Conservation (phyloP, 2,113 vertebrate genomes). For the Hirundichthys speculiger region DNA sequence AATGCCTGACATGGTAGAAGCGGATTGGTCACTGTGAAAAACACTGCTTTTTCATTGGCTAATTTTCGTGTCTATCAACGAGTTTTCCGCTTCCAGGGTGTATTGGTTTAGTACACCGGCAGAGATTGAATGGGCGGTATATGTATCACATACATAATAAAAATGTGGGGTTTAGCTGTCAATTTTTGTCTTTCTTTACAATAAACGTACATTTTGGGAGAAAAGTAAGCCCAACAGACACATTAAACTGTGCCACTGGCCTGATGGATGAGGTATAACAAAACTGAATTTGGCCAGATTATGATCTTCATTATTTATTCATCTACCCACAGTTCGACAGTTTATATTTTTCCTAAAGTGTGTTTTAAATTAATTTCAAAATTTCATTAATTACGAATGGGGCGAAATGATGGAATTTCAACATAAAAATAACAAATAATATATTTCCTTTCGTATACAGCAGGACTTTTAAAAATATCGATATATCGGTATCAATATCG, state of each 20-base stretch:
- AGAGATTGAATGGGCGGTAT: not conserved
- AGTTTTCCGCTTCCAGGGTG: not conserved
- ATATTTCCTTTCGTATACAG: too few species aligned
- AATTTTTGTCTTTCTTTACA: not conserved
- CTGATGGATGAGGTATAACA: not conserved
- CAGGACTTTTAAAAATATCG: too few species aligned
- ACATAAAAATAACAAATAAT: too few species aligned
- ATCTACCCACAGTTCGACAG: too few species aligned
- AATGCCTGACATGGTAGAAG: constrained; percentile 39
- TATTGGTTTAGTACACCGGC: not conserved
- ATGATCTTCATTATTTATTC: too few species aligned
- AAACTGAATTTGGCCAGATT: too few species aligned
- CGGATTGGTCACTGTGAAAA: constrained; percentile 65
- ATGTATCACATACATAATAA: not conserved
- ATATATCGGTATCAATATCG: too few species aligned
- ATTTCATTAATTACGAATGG: too few species aligned
- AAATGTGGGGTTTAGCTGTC: not conserved
- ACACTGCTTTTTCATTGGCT: constrained; percentile 51
- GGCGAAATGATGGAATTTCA: too few species aligned
- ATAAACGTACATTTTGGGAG: constrained; percentile 1
- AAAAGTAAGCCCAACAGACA: too few species aligned
- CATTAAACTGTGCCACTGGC: not conserved
- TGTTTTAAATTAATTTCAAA: too few species aligned
- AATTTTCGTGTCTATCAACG: constrained; percentile 29
- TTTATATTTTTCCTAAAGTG: too few species aligned